Percentiles rank a stretch among this genome's conserved stretches.
Evolutionary conservation across 2,888 invertebrate genomes (phyloP).

Genomic region (Luffia ferchaultella): DNA sequence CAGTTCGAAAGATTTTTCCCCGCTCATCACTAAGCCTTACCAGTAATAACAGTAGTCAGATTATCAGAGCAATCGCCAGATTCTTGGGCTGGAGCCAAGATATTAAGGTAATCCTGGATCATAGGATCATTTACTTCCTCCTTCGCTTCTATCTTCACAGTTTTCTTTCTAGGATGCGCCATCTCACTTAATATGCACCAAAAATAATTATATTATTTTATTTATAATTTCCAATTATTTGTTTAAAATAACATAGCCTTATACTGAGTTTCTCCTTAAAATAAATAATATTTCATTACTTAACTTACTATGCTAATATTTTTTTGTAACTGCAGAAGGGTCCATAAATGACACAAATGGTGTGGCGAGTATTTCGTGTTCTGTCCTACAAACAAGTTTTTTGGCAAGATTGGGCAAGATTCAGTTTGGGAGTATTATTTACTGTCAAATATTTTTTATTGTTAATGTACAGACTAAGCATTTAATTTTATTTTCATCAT

Average conservation of each 20-base stretch:
- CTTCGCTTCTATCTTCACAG: background rate
- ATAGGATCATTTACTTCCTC: background rate
- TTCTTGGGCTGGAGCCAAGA: background rate
- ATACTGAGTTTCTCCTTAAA: background rate
- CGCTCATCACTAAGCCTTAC: background rate
- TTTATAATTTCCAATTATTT: background rate
- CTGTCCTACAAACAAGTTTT: no score
- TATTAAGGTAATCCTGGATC: background rate
- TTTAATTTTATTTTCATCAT: no score
- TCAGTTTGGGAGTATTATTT: no score
- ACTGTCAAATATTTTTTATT: no score
- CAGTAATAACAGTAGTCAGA: background rate
- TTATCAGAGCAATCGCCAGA: background rate
- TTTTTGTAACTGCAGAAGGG: no score
- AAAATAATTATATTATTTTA: background rate
- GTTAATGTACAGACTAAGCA: no score
- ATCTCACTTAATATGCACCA: background rate
- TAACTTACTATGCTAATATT: no score
- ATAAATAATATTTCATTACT: background rate
- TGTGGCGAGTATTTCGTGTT: no score
- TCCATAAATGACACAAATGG: no score
- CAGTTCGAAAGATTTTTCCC: background rate
- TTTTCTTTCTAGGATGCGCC: background rate
- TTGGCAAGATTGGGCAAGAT: no score
- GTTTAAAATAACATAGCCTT: background rate